These are phyloP conservation scores for Catotricha subobsoleta DNA, from an alignment of 2,888 invertebrate genomes.

Conservation along the genomic window DNA sequence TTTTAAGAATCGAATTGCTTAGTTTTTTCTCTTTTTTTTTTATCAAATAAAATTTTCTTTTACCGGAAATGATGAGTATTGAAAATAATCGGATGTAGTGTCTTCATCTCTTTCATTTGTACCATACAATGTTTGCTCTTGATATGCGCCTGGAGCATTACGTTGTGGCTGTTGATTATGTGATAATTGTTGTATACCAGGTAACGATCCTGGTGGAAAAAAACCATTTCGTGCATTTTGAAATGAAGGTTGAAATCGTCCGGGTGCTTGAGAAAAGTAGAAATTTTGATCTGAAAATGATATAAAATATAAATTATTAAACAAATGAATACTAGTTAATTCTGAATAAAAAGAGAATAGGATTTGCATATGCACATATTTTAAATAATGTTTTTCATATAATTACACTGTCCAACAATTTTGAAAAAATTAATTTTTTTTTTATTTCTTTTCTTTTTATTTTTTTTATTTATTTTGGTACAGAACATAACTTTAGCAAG, in stretches of 20 bases:
- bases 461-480: too few species aligned
- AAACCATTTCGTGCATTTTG: conserved; percentile 12
- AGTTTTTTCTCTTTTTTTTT: neutral
- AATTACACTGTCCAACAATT: too few species aligned
- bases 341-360: too few species aligned
- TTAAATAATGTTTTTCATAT: too few species aligned
- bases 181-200: conserved; percentile 10
- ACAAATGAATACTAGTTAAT: too few species aligned
- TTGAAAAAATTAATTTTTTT: too few species aligned
- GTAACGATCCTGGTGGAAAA: conserved; percentile 8
- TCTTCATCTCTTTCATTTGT: conserved; percentile 16
- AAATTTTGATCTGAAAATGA: conserved; percentile 20
- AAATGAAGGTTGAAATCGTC: conserved; percentile 7
- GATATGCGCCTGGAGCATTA: conserved; percentile 21
- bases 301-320: too few species aligned
- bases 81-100: conserved; percentile 10
- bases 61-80: conserved; percentile 17
- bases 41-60: too few species aligned
- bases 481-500: too few species aligned
- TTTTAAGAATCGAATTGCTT: neutral
- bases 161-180: neutral
- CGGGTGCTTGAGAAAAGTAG: conserved; percentile 18
- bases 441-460: too few species aligned
- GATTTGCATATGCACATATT: too few species aligned
- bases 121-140: conserved; percentile 25